Conservation (phyloP, 2,797 vertebrate genomes). For the Ctenopoma multispine region DNA sequence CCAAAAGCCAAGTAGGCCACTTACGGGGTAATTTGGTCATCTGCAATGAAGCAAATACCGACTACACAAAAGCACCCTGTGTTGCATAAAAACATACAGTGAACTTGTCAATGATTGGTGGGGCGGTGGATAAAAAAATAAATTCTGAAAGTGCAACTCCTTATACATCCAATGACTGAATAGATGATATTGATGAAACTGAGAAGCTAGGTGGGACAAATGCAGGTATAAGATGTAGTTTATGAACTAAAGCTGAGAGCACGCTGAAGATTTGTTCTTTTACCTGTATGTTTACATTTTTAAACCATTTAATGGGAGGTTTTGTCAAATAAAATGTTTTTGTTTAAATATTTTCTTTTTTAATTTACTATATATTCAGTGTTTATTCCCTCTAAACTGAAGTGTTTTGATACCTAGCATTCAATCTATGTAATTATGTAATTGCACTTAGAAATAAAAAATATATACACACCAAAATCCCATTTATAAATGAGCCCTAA, state of each 20-base stretch:
- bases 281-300: conserved; percentile 64
- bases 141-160: conserved; percentile 63
- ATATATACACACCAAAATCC: conserved; percentile 83
- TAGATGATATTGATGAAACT: conserved; percentile 54
- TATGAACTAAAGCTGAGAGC: conserved; percentile 61
- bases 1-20: conserved; percentile 32
- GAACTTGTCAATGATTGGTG: conserved; percentile 55
- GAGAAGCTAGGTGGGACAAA: conserved; percentile 62
- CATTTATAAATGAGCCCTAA: conserved; percentile 80
- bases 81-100: conserved; percentile 59
- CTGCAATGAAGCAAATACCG: conserved; percentile 61
- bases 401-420: conserved; percentile 74
- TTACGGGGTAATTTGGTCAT: conserved; percentile 61
- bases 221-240: conserved; percentile 38
- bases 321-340: conserved; percentile 42
- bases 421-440: conserved; percentile 82
- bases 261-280: conserved; percentile 53
- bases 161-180: conserved; percentile 58
- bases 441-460: conserved; percentile 88
- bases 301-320: conserved; percentile 64
- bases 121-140: conserved; percentile 30
- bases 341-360: conserved; percentile 52
- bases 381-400: conserved; percentile 71
- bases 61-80: conserved; percentile 56
- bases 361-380: conserved; percentile 62